Evolutionary conservation across 2,888 invertebrate species (phyloP).

Genomic region (Carabus problematicus): DNA sequence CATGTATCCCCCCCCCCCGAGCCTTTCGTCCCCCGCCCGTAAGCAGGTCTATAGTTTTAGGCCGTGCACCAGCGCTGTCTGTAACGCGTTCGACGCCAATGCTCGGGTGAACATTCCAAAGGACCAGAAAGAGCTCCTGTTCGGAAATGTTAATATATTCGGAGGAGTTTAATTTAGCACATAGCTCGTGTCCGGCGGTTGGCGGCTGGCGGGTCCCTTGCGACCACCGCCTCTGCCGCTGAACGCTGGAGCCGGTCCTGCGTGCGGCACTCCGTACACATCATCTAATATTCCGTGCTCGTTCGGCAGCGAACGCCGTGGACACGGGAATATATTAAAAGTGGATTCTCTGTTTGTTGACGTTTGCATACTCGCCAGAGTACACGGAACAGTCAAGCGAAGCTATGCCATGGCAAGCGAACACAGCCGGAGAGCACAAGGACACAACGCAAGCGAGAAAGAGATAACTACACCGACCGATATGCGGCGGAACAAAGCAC

Average conservation of each 20-base stretch:
- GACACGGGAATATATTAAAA: constrained; percentile 61
- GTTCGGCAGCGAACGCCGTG: constrained; percentile 57
- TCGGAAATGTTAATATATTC: constrained; percentile 61
- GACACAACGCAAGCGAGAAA: not conserved
- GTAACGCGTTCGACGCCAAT: constrained; percentile 5
- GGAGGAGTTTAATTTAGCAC: constrained; percentile 61
- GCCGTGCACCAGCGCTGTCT: no score
- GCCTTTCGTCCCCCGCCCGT: no score
- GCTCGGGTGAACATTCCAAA: constrained; percentile 7
- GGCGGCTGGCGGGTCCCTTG: constrained; percentile 3
- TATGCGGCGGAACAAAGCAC: not conserved
- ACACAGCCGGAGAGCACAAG: not conserved
- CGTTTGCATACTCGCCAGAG: constrained; percentile 50
- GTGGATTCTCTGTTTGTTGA: constrained; percentile 59
- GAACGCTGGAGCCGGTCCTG: constrained; percentile 6
- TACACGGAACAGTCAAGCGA: no score
- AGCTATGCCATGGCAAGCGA: not conserved
- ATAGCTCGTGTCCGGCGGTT: constrained; percentile 54
- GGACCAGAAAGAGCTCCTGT: constrained; percentile 50
- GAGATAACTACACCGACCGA: not conserved
- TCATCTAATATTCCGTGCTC: constrained; percentile 59
- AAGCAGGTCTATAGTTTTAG: no score
- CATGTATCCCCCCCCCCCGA: no score
- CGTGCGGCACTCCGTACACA: not conserved
- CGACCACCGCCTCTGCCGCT: constrained; percentile 42